phyloP scores from a whole-genome alignment of 1,140 invertebrate genomes.

The Halyomorpha halys region DNA sequence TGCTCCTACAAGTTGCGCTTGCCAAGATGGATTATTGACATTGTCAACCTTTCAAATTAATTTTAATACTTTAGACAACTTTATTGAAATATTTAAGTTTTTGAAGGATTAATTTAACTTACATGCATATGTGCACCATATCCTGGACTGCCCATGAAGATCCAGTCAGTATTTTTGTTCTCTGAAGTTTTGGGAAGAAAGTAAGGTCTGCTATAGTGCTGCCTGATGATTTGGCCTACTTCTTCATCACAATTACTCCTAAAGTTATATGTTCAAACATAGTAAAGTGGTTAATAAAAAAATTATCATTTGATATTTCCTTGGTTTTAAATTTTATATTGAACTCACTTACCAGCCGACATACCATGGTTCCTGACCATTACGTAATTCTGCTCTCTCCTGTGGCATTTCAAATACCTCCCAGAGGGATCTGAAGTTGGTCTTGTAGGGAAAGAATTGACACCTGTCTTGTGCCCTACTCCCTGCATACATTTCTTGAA shows the following conservation, averaged over 20 bases:
- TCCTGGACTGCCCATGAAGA: constrained; percentile 90
- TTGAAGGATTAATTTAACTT: constrained; percentile 36
- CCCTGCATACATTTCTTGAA: constrained; percentile 61
- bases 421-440: constrained; percentile 60
- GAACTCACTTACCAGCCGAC: constrained; percentile 63
- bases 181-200: constrained; percentile 77
- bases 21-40: constrained; percentile 85
- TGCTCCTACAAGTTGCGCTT: constrained; percentile 76
- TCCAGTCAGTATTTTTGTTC: constrained; percentile 82
- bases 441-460: constrained; percentile 87
- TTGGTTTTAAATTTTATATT: neutral
- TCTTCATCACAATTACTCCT: constrained; percentile 83
- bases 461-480: constrained; percentile 45
- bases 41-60: constrained; percentile 66
- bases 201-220: constrained; percentile 74
- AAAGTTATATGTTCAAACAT: constrained; percentile 12
- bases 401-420: constrained; percentile 71
- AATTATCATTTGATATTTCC: neutral
- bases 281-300: neutral
- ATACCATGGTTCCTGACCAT: constrained; percentile 68
- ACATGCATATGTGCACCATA: constrained; percentile 91
- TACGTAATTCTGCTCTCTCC: constrained; percentile 48
- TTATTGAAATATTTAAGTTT: too few species aligned
- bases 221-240: constrained; percentile 59
- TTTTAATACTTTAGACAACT: neutral